These are phyloP conservation scores for Sebastes paucispinis DNA, from an alignment of 2,797 vertebrate species.

Conservation along the genomic window DNA sequence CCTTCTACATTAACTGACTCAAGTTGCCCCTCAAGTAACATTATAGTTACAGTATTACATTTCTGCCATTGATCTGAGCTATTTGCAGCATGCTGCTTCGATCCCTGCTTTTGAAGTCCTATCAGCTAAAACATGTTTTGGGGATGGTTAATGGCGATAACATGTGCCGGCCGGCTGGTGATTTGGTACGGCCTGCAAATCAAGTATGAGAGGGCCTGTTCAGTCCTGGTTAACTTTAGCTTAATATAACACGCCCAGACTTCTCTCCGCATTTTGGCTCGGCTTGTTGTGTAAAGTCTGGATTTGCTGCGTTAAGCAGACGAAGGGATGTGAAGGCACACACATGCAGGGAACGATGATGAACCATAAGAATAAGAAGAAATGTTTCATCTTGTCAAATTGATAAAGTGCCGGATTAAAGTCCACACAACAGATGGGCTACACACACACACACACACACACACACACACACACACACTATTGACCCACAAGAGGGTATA, in stretches of 20 bases:
- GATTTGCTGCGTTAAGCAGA: conserved; percentile 1
- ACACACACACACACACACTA: background rate
- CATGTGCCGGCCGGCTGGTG: background rate
- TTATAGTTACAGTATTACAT: background rate
- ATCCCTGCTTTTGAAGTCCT: background rate
- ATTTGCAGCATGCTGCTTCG: conserved; percentile 22
- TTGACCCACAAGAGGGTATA: background rate
- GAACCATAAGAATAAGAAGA: background rate
- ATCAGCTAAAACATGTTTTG: conserved; percentile 22
- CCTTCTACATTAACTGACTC: background rate
- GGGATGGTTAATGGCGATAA: conserved; percentile 11
- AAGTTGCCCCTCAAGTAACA: conserved; percentile 12
- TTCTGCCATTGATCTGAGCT: conserved; percentile 11
- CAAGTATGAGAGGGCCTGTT: conserved; percentile 5
- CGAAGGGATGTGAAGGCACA: background rate
- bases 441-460: background rate
- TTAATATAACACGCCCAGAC: background rate
- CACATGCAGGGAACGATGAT: background rate
- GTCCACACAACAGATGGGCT: conserved; percentile 14
- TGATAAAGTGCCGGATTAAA: conserved; percentile 16
- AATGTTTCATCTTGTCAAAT: conserved; percentile 18
- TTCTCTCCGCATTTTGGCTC: background rate
- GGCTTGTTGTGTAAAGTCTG: conserved; percentile 4
- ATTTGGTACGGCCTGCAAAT: conserved; percentile 25
- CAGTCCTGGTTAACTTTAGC: background rate